Evolutionary conservation across 2,888 invertebrate genomes (phyloP), one percentile per base, ranked within the genome.

Genomic region (Brenthis ino): DNA sequence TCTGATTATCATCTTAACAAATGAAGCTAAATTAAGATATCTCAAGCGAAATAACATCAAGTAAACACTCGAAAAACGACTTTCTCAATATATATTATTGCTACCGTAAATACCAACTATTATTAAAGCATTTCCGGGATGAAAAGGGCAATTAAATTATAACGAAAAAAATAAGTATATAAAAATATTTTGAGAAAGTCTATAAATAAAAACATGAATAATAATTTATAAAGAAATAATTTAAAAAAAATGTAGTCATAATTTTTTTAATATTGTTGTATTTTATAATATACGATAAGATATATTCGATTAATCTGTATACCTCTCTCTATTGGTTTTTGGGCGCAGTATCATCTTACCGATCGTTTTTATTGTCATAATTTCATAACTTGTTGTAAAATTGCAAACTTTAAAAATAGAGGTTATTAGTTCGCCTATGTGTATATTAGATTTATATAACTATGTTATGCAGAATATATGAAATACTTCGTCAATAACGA

Each of bases 401-500:
- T 60, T 60, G 60, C 48, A 33, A 60, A 50, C 24, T 60, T 60
- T 50, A n/a, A 50, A 60, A 60, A 50, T 60, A 60, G 50, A 60
- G 50, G 60, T 50, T 60, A 48, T 50, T 60, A n/a, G 33, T 50
- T 60, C 33, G 28, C 1, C 37, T 43, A 43, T 3, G n/a, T 28
- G 50, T 43, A 50, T 50, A n/a, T n/a, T 28, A 24, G 24, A 58
- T 58, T 58, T 58, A 48, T 11, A 13, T 50, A 12, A 50, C 24
- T 14, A 6, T 50, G n/a, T 28, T 48, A 43, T 43, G 37, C 37
- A 43, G 37, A 43, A 43, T 11, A 43, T 43, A 43, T 43, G 37
- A 43, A 43, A 43, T 8, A 2, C 37, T 43, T 8, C 8, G 11
- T 43, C 37, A 43, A 11, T 43, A 43, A 43, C 37, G 37, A 43